phyloP scores from a whole-genome alignment of 1,140 invertebrate species.

The Dendrolimus punctatus region DNA sequence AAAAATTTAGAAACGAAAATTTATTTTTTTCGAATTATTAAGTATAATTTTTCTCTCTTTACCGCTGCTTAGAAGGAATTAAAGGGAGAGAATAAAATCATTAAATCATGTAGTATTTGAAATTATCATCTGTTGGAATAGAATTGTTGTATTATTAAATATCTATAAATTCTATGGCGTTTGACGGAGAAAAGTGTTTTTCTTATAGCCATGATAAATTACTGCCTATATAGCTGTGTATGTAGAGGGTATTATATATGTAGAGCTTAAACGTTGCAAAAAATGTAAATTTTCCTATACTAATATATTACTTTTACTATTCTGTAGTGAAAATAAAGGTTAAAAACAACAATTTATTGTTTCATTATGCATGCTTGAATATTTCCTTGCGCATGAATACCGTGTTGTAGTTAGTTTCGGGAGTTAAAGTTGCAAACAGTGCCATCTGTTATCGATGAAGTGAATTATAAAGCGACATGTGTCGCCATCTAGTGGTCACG shows the following conservation, averaged over 20 bases:
- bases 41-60: constrained; percentile 62
- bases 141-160: constrained; percentile 49
- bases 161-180: constrained; percentile 35
- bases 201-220: constrained; percentile 54
- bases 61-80: constrained; percentile 66
- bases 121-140: constrained; percentile 40
- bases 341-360: constrained; percentile 33
- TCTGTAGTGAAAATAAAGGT: constrained; percentile 55
- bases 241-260: constrained; percentile 21
- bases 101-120: constrained; percentile 49
- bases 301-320: constrained; percentile 48
- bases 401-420: no score
- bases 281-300: constrained; percentile 32
- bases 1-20: constrained; percentile 16
- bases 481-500: constrained; percentile 79
- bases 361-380: constrained; percentile 39
- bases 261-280: constrained; percentile 13
- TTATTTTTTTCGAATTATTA: constrained; percentile 4
- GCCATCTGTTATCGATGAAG: constrained; percentile 32
- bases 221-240: constrained; percentile 53
- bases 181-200: constrained; percentile 23
- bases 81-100: constrained; percentile 62
- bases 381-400: constrained; percentile 17
- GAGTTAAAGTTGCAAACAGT: constrained; percentile 10
- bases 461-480: constrained; percentile 50